Evolutionary conservation across 2,113 vertebrate genomes (phyloP), one percentile per base, ranked within the genome.

Genomic region (Istiophorus platypterus): DNA sequence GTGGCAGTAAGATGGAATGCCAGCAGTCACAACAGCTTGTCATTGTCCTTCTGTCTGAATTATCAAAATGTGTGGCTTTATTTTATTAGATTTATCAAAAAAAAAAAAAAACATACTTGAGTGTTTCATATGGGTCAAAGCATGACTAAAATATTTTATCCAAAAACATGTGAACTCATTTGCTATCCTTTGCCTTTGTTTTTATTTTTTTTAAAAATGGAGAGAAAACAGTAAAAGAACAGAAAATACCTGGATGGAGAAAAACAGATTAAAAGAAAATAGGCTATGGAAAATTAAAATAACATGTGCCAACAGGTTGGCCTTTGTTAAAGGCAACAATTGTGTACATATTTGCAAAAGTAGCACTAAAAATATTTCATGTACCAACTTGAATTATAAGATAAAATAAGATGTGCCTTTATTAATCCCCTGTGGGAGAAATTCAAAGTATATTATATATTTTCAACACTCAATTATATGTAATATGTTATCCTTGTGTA

Each of bases 381-480:
- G 11, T 20, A 18, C 22, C 7, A 58, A 3, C 13, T 78, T 45
- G 2, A 54, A 57, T 59, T 59, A n/a, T n/a, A n/a, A n/a, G n/a
- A n/a, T n/a, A n/a, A n/a, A n/a, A n/a, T n/a, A n/a, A n/a, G n/a
- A n/a, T n/a, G n/a, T n/a, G n/a, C n/a, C n/a, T n/a, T n/a, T n/a
- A n/a, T n/a, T n/a, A n/a, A n/a, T n/a, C n/a, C n/a, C n/a, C n/a
- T n/a, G n/a, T n/a, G n/a, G n/a, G n/a, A n/a, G n/a, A n/a, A n/a
- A n/a, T n/a, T n/a, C n/a, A n/a, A n/a, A n/a, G 92, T 84, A 87
- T 84, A 9, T 52, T 22, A 4, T 52, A 24, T 12, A 93, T 39
- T 92, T 92, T 63, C 45, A 54, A 62, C 3, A 39, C 9, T 9
- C 14, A 15, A 27, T 15, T 27, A 65, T 31, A 67, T 67, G 11